Conservation (phyloP, 2,888 invertebrate genomes). For the Acanthosepion esculentum region DNA sequence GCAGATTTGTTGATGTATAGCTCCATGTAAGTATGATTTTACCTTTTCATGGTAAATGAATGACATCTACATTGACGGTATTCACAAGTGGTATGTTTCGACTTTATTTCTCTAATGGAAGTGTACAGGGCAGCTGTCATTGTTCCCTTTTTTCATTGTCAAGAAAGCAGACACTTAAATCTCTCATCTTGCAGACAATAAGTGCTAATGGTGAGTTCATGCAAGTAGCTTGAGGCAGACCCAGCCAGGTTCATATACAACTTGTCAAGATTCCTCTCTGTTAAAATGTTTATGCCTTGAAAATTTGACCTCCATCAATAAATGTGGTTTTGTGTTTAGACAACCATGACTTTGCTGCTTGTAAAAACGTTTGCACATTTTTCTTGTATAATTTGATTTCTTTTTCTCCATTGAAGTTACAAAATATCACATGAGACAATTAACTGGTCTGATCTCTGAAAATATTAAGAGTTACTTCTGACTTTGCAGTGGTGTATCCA, state of each 20-base stretch:
- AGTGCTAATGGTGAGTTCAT: conserved; percentile 33
- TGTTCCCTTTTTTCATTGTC: conserved; percentile 21
- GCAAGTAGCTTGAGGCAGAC: conserved; percentile 18
- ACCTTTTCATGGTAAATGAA: neutral
- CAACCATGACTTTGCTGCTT: neutral
- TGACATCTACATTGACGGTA: conserved; percentile 33
- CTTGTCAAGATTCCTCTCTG: neutral
- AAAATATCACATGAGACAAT: neutral
- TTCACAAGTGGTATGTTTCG: conserved; percentile 20
- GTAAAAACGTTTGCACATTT: neutral
- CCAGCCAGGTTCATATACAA: neutral
- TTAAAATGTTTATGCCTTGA: conserved; percentile 11
- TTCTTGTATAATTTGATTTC: neutral
- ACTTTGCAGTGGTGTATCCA: neutral
- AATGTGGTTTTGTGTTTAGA: neutral
- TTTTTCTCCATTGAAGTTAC: neutral
- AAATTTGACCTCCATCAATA: conserved; percentile 23
- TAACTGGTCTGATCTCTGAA: neutral
- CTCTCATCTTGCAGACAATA: conserved; percentile 18
- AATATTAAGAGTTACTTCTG: neutral
- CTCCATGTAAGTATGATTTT: neutral
- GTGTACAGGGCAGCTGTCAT: conserved; percentile 2
- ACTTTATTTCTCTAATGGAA: conserved; percentile 33
- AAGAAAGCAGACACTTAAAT: conserved; percentile 4
- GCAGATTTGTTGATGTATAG: neutral